Conservation (phyloP, 2,888 invertebrate genomes). For the Eupsilia transversa region DNA sequence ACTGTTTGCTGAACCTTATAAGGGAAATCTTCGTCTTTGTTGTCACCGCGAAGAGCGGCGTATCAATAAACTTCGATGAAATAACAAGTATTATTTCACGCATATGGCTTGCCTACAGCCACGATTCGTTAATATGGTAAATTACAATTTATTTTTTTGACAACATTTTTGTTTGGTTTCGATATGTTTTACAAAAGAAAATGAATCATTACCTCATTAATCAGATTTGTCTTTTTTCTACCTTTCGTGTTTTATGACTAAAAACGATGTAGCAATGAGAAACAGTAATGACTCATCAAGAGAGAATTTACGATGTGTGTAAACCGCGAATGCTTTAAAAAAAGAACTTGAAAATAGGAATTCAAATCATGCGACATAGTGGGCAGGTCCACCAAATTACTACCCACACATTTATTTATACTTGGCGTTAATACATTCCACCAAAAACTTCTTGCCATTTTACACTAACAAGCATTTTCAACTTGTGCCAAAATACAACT, state of each 20-base stretch:
- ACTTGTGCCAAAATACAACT: constrained; percentile 46
- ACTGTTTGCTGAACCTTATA: constrained; percentile 82
- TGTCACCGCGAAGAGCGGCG: constrained; percentile 67
- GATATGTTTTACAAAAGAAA: constrained; percentile 24
- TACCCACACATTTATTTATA: constrained; percentile 18
- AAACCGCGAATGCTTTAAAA: constrained; percentile 37
- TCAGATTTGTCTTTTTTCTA: constrained; percentile 22
- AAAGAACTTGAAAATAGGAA: constrained; percentile 15
- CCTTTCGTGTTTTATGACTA: constrained; percentile 13
- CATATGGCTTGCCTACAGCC: constrained; percentile 44
- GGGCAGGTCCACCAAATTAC: not conserved
- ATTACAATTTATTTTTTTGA: constrained; percentile 43
- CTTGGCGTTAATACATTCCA: not conserved
- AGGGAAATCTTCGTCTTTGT: constrained; percentile 79
- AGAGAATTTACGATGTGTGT: constrained; percentile 33
- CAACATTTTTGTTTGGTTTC: constrained; percentile 20
- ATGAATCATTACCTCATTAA: constrained; percentile 23
- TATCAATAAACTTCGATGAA: constrained; percentile 74
- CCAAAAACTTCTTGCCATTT: constrained; percentile 4
- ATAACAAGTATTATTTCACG: constrained; percentile 55
- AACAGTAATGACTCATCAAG: constrained; percentile 33
- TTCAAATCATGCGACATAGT: constrained; percentile 29
- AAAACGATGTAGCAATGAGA: constrained; percentile 11
- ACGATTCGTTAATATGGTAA: constrained; percentile 45
- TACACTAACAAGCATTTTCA: constrained; percentile 35